Evolutionary conservation across 2,113 vertebrate species (phyloP), one percentile per base, ranked within the genome.

Genomic region (Larimichthys crocea): DNA sequence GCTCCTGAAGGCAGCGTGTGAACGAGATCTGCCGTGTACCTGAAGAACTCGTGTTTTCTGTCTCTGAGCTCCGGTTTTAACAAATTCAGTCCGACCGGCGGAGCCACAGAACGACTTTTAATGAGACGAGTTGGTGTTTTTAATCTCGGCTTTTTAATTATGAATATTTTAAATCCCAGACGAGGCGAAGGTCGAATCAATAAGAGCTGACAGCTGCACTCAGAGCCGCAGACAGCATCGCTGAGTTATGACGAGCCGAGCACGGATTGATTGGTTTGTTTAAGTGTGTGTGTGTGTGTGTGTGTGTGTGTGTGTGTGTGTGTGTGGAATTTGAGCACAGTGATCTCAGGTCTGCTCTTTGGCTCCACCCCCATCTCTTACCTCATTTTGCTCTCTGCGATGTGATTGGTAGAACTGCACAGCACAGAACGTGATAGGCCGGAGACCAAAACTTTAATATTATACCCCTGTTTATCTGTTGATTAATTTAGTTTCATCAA

Each of bases 121-220:
- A 60, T 16, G 19, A 73, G 42, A 20, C 3, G 24, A 4, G 35
- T 17, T 40, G 14, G 42, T 8, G 68, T 4, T 72, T 40, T 74
- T 31, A 49, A 35, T 35, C 53, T 60, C 42, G 17, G 71, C 57
- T 8, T 74, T 50, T 74, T 62, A 62, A 62, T 74, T 50, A 35
- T 50, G 71, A 62, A 50, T 60, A 31, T 73, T 60, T 48, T 5
- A 40, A 74, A 50, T 50, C 46, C 50, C 42, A 15, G n/a, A 22
- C 26, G 29, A 61, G 44, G 20, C 26, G 2, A 17, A 7, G 40
- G 15, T 19, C 11, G 46, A 74, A 52, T 74, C 71, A 52, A 49
- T 74, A 56, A 29, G 0, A 29, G 49, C 50, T 31, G 52, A 48
- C 16, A 29, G 56, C 56, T 59, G 60, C 60, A 61, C 31, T 44